Percentiles rank a stretch among this genome's conserved stretches.
Conservation (phyloP, 2,113 vertebrate genomes). For the Ameiurus melas region DNA sequence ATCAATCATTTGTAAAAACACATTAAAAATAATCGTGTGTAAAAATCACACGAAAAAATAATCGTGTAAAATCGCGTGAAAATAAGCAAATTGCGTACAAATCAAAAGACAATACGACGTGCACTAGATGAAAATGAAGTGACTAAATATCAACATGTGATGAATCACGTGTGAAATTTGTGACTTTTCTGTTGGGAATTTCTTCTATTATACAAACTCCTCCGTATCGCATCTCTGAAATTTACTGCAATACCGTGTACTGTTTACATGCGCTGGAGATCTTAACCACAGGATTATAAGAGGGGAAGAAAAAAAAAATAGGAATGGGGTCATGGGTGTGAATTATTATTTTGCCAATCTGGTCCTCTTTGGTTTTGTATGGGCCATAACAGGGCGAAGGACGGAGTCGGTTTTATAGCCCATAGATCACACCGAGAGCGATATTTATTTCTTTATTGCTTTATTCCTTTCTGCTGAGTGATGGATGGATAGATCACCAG, state of each 20-base stretch:
- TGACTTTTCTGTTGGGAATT: background rate
- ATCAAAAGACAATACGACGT: background rate
- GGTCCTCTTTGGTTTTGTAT: slow-evolving; percentile 11
- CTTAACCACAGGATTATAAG: background rate
- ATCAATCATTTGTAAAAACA: background rate
- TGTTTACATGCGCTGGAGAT: background rate
- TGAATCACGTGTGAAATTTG: background rate
- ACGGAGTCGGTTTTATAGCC: slow-evolving; percentile 29
- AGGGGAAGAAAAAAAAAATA: background rate
- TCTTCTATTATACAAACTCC: background rate
- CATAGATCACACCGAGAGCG: slow-evolving; percentile 23
- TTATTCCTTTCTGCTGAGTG: slow-evolving; percentile 21
- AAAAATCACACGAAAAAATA: background rate
- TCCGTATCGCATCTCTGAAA: background rate
- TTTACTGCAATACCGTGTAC: background rate
- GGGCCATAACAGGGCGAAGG: slow-evolving; percentile 7
- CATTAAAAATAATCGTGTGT: background rate
- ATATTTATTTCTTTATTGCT: background rate
- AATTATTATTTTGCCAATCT: slow-evolving; percentile 11
- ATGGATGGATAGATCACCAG: slow-evolving; percentile 3
- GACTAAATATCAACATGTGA: background rate
- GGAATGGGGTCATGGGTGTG: background rate
- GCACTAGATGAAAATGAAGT: background rate
- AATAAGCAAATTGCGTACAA: background rate
- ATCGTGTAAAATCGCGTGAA: background rate